Evolutionary conservation across 2,113 vertebrate genomes (phyloP).

Genomic region (Tor tambroides): DNA sequence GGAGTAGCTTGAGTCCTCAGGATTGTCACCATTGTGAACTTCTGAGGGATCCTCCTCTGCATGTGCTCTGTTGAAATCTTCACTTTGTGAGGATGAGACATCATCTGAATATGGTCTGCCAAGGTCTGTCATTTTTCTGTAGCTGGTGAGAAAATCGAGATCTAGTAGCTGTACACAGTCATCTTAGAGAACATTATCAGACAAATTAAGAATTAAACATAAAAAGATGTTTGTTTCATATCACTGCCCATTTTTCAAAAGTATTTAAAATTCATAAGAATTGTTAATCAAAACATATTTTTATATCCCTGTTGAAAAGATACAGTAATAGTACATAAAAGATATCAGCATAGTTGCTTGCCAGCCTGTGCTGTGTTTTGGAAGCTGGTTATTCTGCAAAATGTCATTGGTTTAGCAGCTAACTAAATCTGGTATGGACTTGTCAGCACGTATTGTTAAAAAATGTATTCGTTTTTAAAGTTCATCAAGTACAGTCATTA

Average conservation of each 20-base stretch:
- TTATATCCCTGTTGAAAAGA: too few relatives aligned
- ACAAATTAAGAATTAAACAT: neutral
- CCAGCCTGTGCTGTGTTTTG: neutral
- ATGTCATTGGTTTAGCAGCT: neutral
- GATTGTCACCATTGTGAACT: slow-evolving; percentile 27
- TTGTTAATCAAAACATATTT: neutral
- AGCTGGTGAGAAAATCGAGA: neutral
- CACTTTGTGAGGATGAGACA: slow-evolving; percentile 50
- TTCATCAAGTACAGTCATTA: neutral
- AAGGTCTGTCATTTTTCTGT: slow-evolving; percentile 60
- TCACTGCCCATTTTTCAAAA: neutral
- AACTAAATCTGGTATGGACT: neutral
- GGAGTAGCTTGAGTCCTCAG: slow-evolving; percentile 32
- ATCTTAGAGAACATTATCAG: neutral
- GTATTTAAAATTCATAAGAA: neutral
- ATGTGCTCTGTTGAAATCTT: slow-evolving; percentile 8
- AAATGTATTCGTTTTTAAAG: neutral
- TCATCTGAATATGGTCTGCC: slow-evolving; percentile 35
- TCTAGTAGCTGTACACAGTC: neutral
- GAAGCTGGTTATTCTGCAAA: neutral
- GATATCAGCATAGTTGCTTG: too few relatives aligned
- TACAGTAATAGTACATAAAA: too few relatives aligned
- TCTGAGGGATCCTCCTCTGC: neutral
- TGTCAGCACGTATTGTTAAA: neutral
- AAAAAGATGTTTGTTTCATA: neutral